phyloP scores from a whole-genome alignment of 2,888 invertebrate species.

The Zootermopsis nevadensis region DNA sequence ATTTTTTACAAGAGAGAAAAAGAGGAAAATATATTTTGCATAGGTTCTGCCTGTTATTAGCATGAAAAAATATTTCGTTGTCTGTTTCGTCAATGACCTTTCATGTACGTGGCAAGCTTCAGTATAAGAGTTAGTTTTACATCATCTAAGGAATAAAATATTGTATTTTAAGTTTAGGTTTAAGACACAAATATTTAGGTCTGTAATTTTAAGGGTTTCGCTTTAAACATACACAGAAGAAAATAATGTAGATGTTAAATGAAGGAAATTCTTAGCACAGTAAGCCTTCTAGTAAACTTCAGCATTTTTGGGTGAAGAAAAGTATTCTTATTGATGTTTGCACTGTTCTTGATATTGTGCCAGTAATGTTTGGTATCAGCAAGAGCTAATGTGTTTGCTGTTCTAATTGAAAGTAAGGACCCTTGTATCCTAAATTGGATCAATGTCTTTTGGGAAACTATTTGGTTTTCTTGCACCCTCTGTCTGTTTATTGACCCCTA shows the following conservation, averaged over 20 bases:
- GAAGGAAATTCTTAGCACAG: constrained; percentile 45
- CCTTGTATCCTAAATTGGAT: constrained; percentile 35
- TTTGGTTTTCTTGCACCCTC: constrained; percentile 47
- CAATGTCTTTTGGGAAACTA: constrained; percentile 31
- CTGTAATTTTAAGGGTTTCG: constrained; percentile 53
- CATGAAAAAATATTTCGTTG: constrained; percentile 11
- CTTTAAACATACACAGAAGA: constrained; percentile 48
- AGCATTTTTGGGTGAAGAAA: constrained; percentile 38
- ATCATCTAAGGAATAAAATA: constrained; percentile 40
- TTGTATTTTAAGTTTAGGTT: constrained; percentile 52
- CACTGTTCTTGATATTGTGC: not conserved
- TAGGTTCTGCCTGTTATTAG: constrained; percentile 33
- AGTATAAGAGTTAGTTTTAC: constrained; percentile 46
- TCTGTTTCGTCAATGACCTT: constrained; percentile 1
- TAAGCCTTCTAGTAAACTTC: constrained; percentile 45
- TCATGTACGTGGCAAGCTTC: constrained; percentile 39
- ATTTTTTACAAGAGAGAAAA: constrained; percentile 26
- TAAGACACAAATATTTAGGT: constrained; percentile 50
- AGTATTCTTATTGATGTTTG: constrained; percentile 31
- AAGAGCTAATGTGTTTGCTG: constrained; percentile 29
- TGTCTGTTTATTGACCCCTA: constrained; percentile 49
- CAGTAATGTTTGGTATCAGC: not conserved
- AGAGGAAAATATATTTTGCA: constrained; percentile 38
- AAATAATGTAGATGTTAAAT: constrained; percentile 47
- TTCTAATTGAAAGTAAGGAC: constrained; percentile 32